Evolutionary conservation across 2,888 invertebrate species (phyloP), one percentile per base, ranked within the genome.

Genomic region (Iselma pallidipennis): DNA sequence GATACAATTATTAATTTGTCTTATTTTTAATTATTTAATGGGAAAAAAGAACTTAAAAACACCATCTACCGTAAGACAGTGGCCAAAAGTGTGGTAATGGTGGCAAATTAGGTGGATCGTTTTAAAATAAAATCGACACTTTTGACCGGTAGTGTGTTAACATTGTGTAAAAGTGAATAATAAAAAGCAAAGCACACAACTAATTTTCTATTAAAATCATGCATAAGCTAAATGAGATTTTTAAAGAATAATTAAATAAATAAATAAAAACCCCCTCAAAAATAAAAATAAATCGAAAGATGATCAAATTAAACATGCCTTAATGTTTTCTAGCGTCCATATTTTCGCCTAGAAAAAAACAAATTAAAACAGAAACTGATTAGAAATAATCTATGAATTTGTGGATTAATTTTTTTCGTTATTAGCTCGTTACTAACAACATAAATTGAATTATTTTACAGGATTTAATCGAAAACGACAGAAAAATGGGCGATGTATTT

Each of bases 321-420:
- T 87, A 79, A 82, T 80, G 80, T 81, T 83, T 81, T 85, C 85
- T 83, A 85, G 83, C 80, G 83, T 82, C 83, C 81, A 81, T 80
- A 86, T 82, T 80, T 83, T 83, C 74, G 83, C 86, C 86, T 86
- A 85, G 80, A 86, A 85, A 82, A 76, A 80, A 80, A 83, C n/a
- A n/a, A n/a, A n/a, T n/a, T 78, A 80, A 72, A 63, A 71, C 66
- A 67, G 63, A 62, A 70, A 69, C 62, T 62, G 62, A 73, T 71
- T 73, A 72, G 71, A 61, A 50, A n/a, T n/a, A n/a, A 66, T 57
- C 55, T 31, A 66, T 63, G 58, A 23, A 45, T 45, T 45, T 10
- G 23, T 45, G 45, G n/a, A 4, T 45, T n/a, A n/a, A n/a, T n/a
- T n/a, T n/a, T n/a, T 21, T 10, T 21, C 12, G 45, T 45, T 45